Percentiles rank a stretch among this genome's conserved stretches.
Evolutionary conservation across 2,113 vertebrate genomes (phyloP).

Genomic region (Takifugu bimaculatus): DNA sequence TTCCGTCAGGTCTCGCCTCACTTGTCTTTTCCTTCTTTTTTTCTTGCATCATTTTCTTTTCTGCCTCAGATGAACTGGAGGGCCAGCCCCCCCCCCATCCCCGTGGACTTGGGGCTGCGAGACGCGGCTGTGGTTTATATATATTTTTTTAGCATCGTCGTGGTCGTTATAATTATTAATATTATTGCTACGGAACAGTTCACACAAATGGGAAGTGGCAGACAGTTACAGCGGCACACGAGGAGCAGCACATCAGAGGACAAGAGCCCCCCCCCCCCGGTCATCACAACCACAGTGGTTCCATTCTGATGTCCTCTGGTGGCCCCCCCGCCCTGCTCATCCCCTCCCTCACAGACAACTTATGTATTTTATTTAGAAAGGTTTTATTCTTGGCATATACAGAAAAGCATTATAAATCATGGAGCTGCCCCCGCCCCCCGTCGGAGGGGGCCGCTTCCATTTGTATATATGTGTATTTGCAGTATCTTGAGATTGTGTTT

Average conservation of each 20-base stretch:
- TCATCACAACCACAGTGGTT: conserved; percentile 4
- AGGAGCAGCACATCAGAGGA: conserved; percentile 40
- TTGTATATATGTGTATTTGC: conserved; percentile 81
- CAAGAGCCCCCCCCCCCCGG: conserved; percentile 39
- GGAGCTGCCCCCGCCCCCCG: conserved; percentile 36
- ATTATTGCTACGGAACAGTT: conserved; percentile 49
- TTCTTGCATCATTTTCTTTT: conserved; percentile 28
- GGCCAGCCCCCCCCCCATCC: conserved; percentile 40
- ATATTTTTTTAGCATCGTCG: conserved; percentile 66
- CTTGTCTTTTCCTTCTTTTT: conserved; percentile 5
- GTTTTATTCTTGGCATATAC: conserved; percentile 82
- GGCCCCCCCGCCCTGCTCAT: conserved; percentile 27
- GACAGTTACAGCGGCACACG: conserved; percentile 35
- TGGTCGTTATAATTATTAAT: conserved; percentile 57
- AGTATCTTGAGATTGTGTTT: conserved; percentile 69
- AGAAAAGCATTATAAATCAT: conserved; percentile 78
- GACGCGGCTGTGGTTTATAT: conserved; percentile 62
- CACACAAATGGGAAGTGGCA: conserved; percentile 34
- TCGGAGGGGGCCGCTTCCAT: conserved; percentile 62
- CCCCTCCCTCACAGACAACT: conserved; percentile 59
- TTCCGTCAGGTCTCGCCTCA: conserved; percentile 34
- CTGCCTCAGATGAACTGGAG: conserved; percentile 53
- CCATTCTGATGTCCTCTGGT: conserved; percentile 18
- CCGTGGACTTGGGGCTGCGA: conserved; percentile 63
- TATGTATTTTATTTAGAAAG: conserved; percentile 82